A percentile compares a stretch with the other conserved stretches of the same genome.
phyloP scores from a whole-genome alignment of 2,113 vertebrate genomes.

The Saguinus imperator region DNA sequence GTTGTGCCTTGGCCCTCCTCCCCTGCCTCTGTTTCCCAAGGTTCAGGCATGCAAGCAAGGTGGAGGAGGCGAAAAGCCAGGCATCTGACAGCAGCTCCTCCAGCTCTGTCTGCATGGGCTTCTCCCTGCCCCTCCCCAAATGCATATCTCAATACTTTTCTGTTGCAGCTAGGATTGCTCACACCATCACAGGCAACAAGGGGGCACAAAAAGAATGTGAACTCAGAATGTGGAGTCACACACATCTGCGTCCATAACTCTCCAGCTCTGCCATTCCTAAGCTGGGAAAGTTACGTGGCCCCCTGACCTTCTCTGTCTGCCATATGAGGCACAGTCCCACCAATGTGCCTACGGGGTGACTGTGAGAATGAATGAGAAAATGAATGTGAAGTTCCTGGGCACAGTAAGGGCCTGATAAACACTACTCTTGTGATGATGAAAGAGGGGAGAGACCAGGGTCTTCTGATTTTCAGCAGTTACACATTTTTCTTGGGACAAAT shows the following conservation, averaged over 20 bases:
- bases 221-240: fast-evolving
- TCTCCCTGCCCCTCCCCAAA: not conserved
- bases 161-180: not conserved
- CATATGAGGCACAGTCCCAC: no score
- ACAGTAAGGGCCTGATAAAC: no score
- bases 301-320: not conserved
- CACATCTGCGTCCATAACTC: not conserved
- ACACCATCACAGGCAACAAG: not conserved
- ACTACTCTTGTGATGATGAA: fast-evolving
- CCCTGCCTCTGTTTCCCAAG: not conserved
- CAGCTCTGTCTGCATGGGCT: not conserved
- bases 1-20: not conserved
- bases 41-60: not conserved
- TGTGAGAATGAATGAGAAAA: fast-evolving
- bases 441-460: not conserved
- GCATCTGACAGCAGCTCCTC: fast-evolving
- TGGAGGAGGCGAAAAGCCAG: not conserved
- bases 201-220: no score
- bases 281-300: not conserved
- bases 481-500: not conserved
- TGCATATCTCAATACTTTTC: fast-evolving
- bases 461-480: not conserved
- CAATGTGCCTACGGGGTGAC: fast-evolving
- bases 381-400: fast-evolving
- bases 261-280: not conserved